These are phyloP conservation scores for Conistra vaccinii DNA, from an alignment of 2,888 invertebrate genomes.

Conservation along the genomic window DNA sequence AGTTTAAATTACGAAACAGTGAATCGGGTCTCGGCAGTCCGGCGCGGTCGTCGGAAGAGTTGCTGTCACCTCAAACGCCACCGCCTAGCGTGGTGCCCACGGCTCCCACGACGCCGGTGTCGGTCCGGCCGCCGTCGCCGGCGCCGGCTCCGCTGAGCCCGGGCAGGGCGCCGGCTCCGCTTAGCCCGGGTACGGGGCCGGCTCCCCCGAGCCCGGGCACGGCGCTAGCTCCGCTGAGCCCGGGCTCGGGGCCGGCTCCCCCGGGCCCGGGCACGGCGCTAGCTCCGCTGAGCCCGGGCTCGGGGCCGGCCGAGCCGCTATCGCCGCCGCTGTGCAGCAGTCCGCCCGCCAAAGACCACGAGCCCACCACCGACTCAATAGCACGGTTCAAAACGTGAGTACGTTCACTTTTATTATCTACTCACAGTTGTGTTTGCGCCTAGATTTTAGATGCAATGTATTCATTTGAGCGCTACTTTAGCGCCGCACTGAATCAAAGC, in stretches of 20 bases:
- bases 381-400: constrained; percentile 89
- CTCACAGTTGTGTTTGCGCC: constrained; percentile 41
- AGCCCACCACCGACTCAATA: constrained; percentile 84
- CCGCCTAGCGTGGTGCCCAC: constrained; percentile 74
- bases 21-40: constrained; percentile 88
- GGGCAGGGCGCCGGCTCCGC: constrained; percentile 49
- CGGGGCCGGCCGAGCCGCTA: constrained; percentile 72
- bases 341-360: constrained; percentile 82
- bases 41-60: constrained; percentile 84
- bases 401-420: constrained; percentile 47
- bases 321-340: constrained; percentile 87
- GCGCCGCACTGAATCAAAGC: constrained; percentile 27
- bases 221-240: constrained; percentile 37
- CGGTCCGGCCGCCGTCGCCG: constrained; percentile 65
- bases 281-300: constrained; percentile 68
- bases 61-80: constrained; percentile 83
- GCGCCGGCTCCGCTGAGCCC: constrained; percentile 67
- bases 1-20: constrained; percentile 69
- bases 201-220: constrained; percentile 68
- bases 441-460: constrained; percentile 50
- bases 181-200: constrained; percentile 17
- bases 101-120: constrained; percentile 55
- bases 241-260: constrained; percentile 62
- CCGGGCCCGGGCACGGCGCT: constrained; percentile 65
- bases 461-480: constrained; percentile 49